Base-by-base conservation (phyloP, 2,113 vertebrate genomes). In the Elephantulus edwardii region DNA sequence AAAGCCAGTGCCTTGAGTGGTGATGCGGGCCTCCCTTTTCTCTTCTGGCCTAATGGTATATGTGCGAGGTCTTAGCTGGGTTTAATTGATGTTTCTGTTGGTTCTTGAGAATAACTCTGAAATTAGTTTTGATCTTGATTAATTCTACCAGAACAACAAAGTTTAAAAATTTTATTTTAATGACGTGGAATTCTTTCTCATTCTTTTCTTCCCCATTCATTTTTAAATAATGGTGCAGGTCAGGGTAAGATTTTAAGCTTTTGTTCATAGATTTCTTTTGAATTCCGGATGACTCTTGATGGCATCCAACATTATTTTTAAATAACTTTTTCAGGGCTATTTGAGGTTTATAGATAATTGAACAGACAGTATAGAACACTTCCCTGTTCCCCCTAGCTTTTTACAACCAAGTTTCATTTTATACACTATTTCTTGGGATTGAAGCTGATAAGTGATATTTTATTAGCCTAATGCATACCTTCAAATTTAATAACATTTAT, bases 361-460 rank as follows among this genome's bases (percentile, higher is more conserved):
- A 38, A 17, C 17, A 66, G 66, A 68, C 38, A 38, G 66, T 68
- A 22, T 38, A 24, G 13, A 68, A 35, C n/a, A n/a, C 19, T n/a
- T 9, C 35, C 20, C 8, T 22, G 10, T 22, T 68, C 66, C 19
- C 17, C 28, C 66, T 11, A 10, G 2, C 7, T 9, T 26, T 70
- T 84, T 89, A 22, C 75, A 94, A 50, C 33, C 13, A 89, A 48
- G 56, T 46, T 14, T 2, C 74, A 0, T 56, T 46, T 86, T 91
- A 42, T n/a, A n/a, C n/a, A n/a, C 33, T 3, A 74, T 40, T 13
- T 28, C 19, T 89, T 60, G 56, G 11, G 50, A 90, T 77, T 89
- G 42, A 92, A 90, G 70, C 12, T 48, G 8, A 35, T 86, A 89
- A 89, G 7, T 94, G 24, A 8, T 50, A 68, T 93, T 92, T 96